These are phyloP conservation scores for Pristionchus maxplancki DNA, from an alignment of 2,888 invertebrate genomes.

Conservation along the genomic window DNA sequence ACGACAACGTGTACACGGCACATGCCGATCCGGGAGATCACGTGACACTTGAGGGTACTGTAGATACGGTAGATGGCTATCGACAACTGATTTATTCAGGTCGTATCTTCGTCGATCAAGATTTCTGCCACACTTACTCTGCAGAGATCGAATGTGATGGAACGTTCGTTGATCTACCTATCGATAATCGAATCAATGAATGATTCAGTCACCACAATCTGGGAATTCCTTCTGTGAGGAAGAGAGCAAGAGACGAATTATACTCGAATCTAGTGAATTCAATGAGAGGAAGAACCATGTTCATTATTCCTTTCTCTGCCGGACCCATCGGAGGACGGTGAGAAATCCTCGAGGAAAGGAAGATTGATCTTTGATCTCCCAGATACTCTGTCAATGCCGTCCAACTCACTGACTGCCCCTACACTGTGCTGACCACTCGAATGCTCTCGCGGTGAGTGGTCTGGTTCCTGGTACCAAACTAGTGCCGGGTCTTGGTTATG, in stretches of 20 bases:
- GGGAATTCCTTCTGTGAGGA: constrained; percentile 1
- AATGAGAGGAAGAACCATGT: constrained; percentile 47
- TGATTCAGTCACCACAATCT: constrained; percentile 16
- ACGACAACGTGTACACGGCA: constrained; percentile 14
- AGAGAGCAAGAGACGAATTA: constrained; percentile 38
- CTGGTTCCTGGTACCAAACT: background rate
- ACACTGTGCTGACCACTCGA: constrained; percentile 48
- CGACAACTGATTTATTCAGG: constrained; percentile 20
- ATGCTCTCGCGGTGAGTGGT: constrained; percentile 29
- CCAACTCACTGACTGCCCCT: constrained; percentile 50
- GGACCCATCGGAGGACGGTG: constrained; percentile 51
- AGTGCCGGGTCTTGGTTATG: background rate
- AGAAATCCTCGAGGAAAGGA: too few relatives aligned
- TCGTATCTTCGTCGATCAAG: constrained; percentile 35
- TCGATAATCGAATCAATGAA: background rate
- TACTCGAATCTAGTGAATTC: background rate
- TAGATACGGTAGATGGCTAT: background rate
- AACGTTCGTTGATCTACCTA: background rate
- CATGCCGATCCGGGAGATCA: background rate
- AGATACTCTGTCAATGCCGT: constrained; percentile 43
- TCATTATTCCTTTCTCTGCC: constrained; percentile 41
- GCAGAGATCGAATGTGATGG: background rate
- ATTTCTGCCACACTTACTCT: background rate
- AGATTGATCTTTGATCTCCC: constrained; percentile 48
- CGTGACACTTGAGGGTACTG: constrained; percentile 39